phyloP scores from a whole-genome alignment of 92 coral and sea anemone genomes.

The Epizoanthus illoricatus region DNA sequence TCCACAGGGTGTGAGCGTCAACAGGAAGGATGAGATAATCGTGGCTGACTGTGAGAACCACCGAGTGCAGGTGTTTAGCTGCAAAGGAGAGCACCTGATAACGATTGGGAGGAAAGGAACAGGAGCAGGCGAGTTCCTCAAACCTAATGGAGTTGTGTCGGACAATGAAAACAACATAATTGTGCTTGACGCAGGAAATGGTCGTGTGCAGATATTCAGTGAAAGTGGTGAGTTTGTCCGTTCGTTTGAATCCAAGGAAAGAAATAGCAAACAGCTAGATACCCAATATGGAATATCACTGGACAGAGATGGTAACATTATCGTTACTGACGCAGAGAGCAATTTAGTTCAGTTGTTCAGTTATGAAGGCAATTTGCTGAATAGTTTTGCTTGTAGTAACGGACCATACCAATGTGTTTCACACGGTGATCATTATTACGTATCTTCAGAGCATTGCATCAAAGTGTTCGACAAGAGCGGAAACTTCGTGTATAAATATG shows the following conservation, averaged over 20 bases:
- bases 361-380: slow-evolving; percentile 29
- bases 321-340: no score
- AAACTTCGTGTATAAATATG: no score
- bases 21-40: slow-evolving; percentile 39
- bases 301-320: no score
- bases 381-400: slow-evolving; percentile 23
- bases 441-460: no score
- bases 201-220: slow-evolving; percentile 34
- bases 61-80: no score
- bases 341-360: no score
- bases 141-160: slow-evolving; percentile 44
- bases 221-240: slow-evolving; percentile 21
- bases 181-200: slow-evolving; percentile 45
- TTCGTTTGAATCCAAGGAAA: slow-evolving; percentile 39
- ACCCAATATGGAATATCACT: slow-evolving; percentile 50
- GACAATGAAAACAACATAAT: no score
- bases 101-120: slow-evolving; percentile 41
- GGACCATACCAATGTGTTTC: no score
- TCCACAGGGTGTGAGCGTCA: slow-evolving; percentile 45
- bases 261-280: slow-evolving; percentile 19
- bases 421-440: no score
- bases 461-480: no score
- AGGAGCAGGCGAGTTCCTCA: slow-evolving; percentile 29
- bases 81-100: no score
- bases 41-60: slow-evolving; percentile 45